These are phyloP conservation scores for Oriolus oriolus DNA, from an alignment of 2,113 vertebrate species.

Conservation along the genomic window DNA sequence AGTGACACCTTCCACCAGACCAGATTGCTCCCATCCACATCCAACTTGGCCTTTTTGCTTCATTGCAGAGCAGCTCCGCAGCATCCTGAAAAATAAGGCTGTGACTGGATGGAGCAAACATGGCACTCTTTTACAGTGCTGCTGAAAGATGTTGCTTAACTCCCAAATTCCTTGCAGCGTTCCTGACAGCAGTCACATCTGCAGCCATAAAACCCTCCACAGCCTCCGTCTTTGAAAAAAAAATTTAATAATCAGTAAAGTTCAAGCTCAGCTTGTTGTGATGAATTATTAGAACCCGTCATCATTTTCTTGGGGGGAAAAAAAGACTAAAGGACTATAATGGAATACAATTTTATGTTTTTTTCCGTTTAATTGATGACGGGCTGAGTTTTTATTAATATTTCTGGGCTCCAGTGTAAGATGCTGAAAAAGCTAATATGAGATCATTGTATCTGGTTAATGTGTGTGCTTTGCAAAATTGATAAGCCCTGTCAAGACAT, in stretches of 20 bases:
- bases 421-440: conserved; percentile 73
- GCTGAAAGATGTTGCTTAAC: conserved; percentile 52
- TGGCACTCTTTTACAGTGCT: not conserved
- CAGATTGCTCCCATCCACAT: not conserved
- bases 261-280: conserved; percentile 84
- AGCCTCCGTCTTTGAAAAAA: conserved; percentile 67
- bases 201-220: conserved; percentile 77
- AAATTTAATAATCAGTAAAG: conserved; percentile 90
- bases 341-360: conserved; percentile 63
- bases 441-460: conserved; percentile 72
- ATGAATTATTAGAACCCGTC: conserved; percentile 88
- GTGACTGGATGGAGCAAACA: not conserved
- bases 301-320: conserved; percentile 71
- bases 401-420: conserved; percentile 58
- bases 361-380: conserved; percentile 72
- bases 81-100: not conserved
- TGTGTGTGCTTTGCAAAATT: conserved; percentile 72
- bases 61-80: not conserved
- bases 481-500: conserved; percentile 71
- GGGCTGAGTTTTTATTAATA: conserved; percentile 76
- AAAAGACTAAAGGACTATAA: conserved; percentile 69
- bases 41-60: not conserved
- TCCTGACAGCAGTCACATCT: conserved; percentile 81
- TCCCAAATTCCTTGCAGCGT: conserved; percentile 70
- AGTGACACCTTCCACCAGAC: not conserved